Evolutionary conservation across 1,140 invertebrate species (phyloP), one percentile per base, ranked within the genome.

Genomic region (Conopomorpha cramerella): DNA sequence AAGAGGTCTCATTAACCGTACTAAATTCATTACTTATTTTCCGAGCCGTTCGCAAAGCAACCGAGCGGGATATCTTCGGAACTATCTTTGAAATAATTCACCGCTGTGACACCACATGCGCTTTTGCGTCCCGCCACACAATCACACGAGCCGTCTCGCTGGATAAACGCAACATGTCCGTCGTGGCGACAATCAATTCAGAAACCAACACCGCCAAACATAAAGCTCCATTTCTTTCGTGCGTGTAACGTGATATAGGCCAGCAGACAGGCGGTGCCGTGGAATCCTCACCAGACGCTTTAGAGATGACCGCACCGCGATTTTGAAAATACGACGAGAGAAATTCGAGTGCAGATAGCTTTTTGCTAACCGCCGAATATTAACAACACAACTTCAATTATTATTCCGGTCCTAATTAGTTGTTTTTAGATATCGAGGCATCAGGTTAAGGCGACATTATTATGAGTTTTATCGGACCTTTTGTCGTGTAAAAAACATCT

Each of bases 291-390:
- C 6, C 19, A 29, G 28, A 29, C 28, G 28, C 28, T 29, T 45
- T 58, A 59, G 55, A 70, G 67, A 74, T 70, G 63, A 60, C 51
- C 55, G 53, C 52, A 56, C 54, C 54, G 54, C 55, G 55, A 63
- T 72, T 72, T 74, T 63, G 56, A 70, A 74, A 72, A 72, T 70
- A 74, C 67, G 60, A 67, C 59, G 58, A 71, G 66, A 51, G 66
- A 73, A 70, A 62, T 56, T 49, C 46, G 46, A 58, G 57, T 51
- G 58, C 48, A 45, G 53, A 61, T 60, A 52, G 53, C 52, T 68
- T 74, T 74, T 71, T 61, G 63, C 45, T 14, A n/a, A 19, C 30
- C 39, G 39, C 47, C 43, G 44, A 46, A 57, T 49, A 55, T 53
- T 62, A 58, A 32, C 32, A 38, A 49, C 46, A 40, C 49, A 50